These are phyloP conservation scores for Nannoperca australis DNA, from an alignment of 2,797 vertebrate species.

Conservation along the genomic window DNA sequence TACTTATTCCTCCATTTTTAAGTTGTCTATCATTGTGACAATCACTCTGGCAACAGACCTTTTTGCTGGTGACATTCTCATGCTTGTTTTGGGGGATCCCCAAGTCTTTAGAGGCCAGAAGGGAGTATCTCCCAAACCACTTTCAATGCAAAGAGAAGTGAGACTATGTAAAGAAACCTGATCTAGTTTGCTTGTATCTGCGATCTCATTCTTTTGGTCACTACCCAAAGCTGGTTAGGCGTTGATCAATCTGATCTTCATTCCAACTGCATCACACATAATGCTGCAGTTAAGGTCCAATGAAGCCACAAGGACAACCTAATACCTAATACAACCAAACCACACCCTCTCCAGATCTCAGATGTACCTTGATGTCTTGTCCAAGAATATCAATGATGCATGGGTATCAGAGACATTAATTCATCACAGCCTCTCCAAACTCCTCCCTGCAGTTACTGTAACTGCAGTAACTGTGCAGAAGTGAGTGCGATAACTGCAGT, in stretches of 20 bases:
- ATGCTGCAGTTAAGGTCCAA: too few species aligned
- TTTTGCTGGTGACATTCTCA: neutral
- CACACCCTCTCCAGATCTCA: neutral
- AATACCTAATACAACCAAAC: neutral
- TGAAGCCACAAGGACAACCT: too few species aligned
- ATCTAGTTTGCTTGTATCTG: neutral
- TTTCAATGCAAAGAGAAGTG: neutral
- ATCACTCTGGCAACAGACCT: neutral
- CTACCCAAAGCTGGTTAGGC: neutral
- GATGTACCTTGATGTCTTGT: neutral
- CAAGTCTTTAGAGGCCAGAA: neutral
- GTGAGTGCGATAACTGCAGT: too few species aligned
- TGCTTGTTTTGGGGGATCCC: neutral
- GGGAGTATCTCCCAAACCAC: neutral
- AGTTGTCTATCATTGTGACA: neutral
- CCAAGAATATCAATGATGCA: neutral
- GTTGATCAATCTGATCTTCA: neutral
- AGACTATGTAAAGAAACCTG: neutral
- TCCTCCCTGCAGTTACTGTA: neutral
- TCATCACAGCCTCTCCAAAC: neutral
- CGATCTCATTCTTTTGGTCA: neutral
- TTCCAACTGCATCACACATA: too few species aligned
- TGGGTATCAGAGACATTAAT: neutral
- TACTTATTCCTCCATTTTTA: neutral
- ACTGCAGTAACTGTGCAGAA: neutral